Conservation (phyloP, 2,113 vertebrate genomes). For the Leucosticte australis region DNA sequence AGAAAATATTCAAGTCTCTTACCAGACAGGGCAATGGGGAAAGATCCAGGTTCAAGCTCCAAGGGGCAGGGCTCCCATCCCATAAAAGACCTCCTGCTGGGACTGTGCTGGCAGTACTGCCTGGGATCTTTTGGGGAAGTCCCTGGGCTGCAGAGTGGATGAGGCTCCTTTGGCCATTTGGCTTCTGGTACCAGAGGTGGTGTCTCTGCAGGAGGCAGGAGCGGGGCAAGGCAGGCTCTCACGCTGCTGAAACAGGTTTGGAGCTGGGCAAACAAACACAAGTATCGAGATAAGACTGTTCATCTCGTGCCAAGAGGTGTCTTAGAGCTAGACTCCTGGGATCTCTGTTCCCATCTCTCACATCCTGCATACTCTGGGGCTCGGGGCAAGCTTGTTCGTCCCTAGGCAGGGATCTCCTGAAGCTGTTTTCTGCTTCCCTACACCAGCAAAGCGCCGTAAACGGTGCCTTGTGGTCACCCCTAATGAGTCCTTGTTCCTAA, state of each 20-base stretch:
- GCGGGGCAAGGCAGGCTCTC: not conserved
- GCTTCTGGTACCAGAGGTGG: not conserved
- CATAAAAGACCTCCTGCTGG: not conserved
- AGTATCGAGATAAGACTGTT: constrained; percentile 29
- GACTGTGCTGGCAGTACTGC: not conserved
- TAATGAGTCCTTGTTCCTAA: not conserved
- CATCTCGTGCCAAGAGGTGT: not conserved
- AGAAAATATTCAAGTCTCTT: not conserved
- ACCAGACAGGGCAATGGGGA: not conserved
- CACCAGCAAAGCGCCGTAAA: not conserved
- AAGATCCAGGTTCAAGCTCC: not conserved
- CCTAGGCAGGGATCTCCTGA: not conserved
- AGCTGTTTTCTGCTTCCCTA: constrained; percentile 5
- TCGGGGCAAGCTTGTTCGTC: not conserved
- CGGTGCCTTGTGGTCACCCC: not conserved
- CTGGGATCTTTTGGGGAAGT: not conserved
- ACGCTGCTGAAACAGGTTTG: constrained; percentile 33
- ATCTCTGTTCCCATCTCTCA: not conserved
- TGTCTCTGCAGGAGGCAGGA: not conserved
- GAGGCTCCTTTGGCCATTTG: not conserved
- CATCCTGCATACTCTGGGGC: rapidly evolving
- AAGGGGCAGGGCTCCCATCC: not conserved
- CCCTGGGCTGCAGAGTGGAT: not conserved
- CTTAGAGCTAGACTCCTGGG: not conserved
- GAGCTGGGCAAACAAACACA: constrained; percentile 18